A percentile compares a stretch with the other conserved stretches of the same genome.
Conservation (phyloP, 2,888 invertebrate species). For the Aphelenchoides bicaudatus region DNA sequence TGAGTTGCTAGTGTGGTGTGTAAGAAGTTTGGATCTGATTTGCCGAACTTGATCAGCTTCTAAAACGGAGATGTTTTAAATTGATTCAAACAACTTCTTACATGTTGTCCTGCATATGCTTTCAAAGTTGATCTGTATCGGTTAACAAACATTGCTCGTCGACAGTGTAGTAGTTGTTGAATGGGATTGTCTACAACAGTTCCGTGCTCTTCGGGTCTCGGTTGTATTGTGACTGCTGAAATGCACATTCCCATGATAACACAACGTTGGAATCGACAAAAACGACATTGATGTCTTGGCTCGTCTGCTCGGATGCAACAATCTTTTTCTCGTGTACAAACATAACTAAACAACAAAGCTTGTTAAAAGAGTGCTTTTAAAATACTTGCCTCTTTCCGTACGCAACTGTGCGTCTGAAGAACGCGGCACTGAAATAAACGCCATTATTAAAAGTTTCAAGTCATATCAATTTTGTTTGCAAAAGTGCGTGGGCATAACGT, state of each 20-base stretch:
- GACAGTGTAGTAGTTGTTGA: slow-evolving; percentile 12
- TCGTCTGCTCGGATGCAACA: slow-evolving; percentile 4
- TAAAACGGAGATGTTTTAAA: neutral
- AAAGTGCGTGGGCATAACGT: too few relatives aligned
- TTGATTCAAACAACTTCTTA: neutral
- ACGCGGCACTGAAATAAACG: slow-evolving; percentile 11
- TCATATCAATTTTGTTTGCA: too few relatives aligned
- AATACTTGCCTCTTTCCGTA: slow-evolving; percentile 3
- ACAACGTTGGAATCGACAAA: slow-evolving; percentile 8
- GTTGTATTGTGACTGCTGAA: slow-evolving; percentile 5
- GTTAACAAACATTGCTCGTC: slow-evolving; percentile 12
- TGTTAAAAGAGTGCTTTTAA: too few relatives aligned
- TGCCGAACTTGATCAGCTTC: slow-evolving; percentile 6
- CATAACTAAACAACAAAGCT: too few relatives aligned
- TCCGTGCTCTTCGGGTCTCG: neutral
- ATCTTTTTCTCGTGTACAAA: slow-evolving; percentile 1
- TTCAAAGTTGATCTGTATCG: slow-evolving; percentile 14
- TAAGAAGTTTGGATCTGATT: slow-evolving; percentile 6
- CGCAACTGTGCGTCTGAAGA: slow-evolving; percentile 6
- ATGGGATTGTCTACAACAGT: neutral
- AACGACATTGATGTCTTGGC: slow-evolving; percentile 7
- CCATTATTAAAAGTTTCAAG: neutral
- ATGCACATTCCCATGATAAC: slow-evolving; percentile 5
- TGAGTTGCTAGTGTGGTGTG: slow-evolving; percentile 14
- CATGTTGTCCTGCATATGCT: slow-evolving; percentile 12